Base-by-base conservation (phyloP, 2,113 vertebrate species). In the Sylvietta virens region DNA sequence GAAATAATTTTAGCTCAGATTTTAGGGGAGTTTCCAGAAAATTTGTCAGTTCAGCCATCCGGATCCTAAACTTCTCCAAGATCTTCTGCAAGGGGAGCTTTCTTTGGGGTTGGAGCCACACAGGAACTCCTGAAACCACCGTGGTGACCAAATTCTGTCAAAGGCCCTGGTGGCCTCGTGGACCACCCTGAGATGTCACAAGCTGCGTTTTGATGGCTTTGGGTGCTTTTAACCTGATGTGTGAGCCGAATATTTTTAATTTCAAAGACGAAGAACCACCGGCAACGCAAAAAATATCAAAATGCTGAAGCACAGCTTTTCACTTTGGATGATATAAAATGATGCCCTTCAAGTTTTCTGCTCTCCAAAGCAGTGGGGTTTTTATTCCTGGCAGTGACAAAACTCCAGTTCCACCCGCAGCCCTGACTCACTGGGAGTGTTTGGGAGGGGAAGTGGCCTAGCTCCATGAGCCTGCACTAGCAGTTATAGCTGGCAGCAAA, bases 11-110 rank as follows among this genome's bases (percentile, higher is more conserved):
- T 96, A 95, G 92, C 82, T 45, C 69, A 44, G 70, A 92, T 94
- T 93, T 72, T 61, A 91, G 91, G 95, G 95, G 91, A 93, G 92
- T 97, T 96, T 96, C 97, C 95, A 90, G 71, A 88, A 92, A 96
- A 72, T 61, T 6, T 96, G 92, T 90, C 87, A 45, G 81, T 94
- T 96, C 93, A 97, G 95, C 93, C 90, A 96, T 92, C 62, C 81
- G 74, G 88, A 81, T 94, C 51, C 79, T 44, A n/a, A 30, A 91
- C 65, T 61, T 64, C 69, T 90, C 86, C 7, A 5, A 2, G 19
- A 64, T 86, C 72, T 37, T 33, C 64, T 80, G 79, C 79, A 84
- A 92, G n/a, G 12, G 23, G 47, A 92, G 37, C 14, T 84, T 54
- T n/a, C 26, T 28, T 45, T 8, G 81, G 89, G 81, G 11, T 33